Evolutionary conservation across 2,888 invertebrate genomes (phyloP).

Genomic region (Muscina levida): DNA sequence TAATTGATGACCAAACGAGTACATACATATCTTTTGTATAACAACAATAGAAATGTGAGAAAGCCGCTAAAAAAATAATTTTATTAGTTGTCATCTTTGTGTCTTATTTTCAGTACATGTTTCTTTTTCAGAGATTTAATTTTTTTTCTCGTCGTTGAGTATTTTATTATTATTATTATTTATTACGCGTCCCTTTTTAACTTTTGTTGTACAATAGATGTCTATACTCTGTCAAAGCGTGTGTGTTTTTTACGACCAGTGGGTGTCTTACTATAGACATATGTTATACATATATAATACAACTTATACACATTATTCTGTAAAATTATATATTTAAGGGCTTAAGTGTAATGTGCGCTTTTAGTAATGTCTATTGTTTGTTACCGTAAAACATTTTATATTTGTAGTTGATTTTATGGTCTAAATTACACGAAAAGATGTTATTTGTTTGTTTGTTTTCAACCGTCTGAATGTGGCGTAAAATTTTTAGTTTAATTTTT

Average conservation of each 20-base stretch:
- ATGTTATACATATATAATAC: background rate
- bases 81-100: constrained; percentile 39
- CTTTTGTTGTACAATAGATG: background rate
- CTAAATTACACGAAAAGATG: background rate
- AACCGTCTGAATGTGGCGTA: constrained; percentile 20
- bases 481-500: constrained; percentile 24
- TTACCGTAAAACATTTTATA: constrained; percentile 30
- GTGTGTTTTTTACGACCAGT: constrained; percentile 35
- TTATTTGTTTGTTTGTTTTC: background rate
- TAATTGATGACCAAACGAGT: background rate
- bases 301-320: background rate
- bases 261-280: constrained; percentile 50
- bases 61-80: too few species aligned
- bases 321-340: background rate
- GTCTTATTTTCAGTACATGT: too few species aligned
- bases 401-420: constrained; percentile 25
- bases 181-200: constrained; percentile 47
- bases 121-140: constrained; percentile 24
- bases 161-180: constrained; percentile 46
- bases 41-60: too few species aligned
- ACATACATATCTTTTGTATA: constrained; percentile 16
- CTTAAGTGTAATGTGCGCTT: too few species aligned
- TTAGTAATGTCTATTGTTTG: background rate
- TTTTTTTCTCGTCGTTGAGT: background rate
- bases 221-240: constrained; percentile 7